Evolutionary conservation across 2,797 vertebrate genomes (phyloP).

Genomic region (Podargus strigoides): DNA sequence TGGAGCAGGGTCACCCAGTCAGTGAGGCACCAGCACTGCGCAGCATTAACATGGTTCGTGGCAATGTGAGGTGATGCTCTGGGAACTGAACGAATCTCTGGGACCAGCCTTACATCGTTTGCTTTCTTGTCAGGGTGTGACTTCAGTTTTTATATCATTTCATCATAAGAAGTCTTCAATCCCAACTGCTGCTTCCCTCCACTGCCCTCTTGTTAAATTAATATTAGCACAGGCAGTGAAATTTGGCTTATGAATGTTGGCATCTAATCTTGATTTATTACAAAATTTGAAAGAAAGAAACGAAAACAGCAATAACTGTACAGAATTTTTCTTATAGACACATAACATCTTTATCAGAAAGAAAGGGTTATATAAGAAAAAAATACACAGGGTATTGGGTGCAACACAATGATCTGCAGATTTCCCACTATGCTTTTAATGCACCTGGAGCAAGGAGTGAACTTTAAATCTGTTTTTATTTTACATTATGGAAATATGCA

Average conservation of each 20-base stretch:
- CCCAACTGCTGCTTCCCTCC: not conserved
- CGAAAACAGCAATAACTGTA: not conserved
- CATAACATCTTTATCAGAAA: not conserved
- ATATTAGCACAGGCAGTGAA: not conserved
- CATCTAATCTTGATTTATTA: not conserved
- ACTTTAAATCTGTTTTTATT: not conserved
- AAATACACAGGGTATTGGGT: not conserved
- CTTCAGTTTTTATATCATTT: not conserved
- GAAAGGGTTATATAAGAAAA: not conserved
- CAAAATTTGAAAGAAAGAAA: not conserved
- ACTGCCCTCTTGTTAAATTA: not conserved
- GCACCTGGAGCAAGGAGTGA: not conserved
- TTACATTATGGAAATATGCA: not conserved
- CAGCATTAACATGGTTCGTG: fast-evolving
- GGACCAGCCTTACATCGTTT: not conserved
- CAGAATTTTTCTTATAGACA: not conserved
- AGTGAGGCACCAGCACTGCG: not conserved
- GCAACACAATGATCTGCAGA: not conserved
- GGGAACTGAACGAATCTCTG: not conserved
- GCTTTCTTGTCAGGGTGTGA: not conserved
- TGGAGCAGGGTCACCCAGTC: not conserved
- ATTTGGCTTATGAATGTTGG: not conserved
- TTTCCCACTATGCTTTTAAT: not conserved
- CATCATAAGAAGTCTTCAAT: not conserved
- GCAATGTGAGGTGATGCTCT: not conserved